Percentiles rank a stretch among this genome's conserved stretches.
Evolutionary conservation across 1,140 invertebrate species (phyloP).

Genomic region (Bombus haemorrhoidalis): DNA sequence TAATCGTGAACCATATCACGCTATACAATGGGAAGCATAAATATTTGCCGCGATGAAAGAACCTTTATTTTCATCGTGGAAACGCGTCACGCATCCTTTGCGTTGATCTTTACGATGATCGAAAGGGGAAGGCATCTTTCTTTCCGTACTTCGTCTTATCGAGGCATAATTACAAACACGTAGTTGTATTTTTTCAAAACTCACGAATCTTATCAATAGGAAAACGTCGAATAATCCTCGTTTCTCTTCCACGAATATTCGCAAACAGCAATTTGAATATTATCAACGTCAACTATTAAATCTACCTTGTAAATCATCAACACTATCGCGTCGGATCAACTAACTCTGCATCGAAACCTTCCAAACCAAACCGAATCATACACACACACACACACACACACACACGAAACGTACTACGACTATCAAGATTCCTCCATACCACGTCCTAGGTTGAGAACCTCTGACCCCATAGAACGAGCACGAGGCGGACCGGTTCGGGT

Average conservation of each 20-base stretch:
- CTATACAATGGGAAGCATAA: neutral
- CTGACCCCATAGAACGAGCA: slow-evolving; percentile 70
- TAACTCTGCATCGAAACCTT: no score
- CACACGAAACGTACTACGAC: no score
- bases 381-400: no score
- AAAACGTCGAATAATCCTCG: no score
- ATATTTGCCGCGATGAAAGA: neutral
- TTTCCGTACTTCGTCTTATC: neutral
- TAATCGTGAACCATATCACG: neutral
- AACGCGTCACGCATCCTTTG: neutral
- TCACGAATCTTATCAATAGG: neutral
- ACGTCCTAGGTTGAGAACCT: slow-evolving; percentile 74
- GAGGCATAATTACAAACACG: no score
- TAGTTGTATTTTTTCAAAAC: neutral
- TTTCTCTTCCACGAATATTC: no score
- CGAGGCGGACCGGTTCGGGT: slow-evolving; percentile 80
- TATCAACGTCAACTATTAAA: no score
- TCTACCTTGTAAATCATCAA: no score
- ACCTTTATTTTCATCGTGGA: neutral
- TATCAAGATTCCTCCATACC: neutral
- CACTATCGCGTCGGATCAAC: no score
- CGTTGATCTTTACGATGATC: neutral
- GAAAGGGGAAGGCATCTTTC: neutral
- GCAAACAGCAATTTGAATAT: no score
- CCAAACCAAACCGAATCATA: no score